Evolutionary conservation across 2,888 invertebrate genomes (phyloP).

Genomic region (Leistus spinibarbis): DNA sequence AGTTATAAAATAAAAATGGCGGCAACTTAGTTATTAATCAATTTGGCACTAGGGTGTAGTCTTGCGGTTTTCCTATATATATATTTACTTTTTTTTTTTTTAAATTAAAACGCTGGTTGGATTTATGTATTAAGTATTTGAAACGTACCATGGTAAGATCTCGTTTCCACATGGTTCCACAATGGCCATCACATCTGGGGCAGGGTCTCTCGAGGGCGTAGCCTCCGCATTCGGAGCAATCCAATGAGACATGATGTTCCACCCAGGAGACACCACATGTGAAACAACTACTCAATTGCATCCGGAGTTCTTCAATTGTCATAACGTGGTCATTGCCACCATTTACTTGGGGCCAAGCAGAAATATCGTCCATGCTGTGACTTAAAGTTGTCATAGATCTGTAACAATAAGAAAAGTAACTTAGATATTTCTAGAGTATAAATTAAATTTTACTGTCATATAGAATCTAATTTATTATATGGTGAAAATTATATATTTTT

Average conservation of each 20-base stretch:
- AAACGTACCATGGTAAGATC: slow-evolving; percentile 75
- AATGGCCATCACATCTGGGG: slow-evolving; percentile 75
- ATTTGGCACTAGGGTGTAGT: no score
- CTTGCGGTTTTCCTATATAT: no score
- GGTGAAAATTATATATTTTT: no score
- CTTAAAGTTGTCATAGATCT: slow-evolving; percentile 54
- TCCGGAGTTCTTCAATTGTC: slow-evolving; percentile 73
- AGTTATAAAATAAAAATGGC: no score
- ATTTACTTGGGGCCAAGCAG: slow-evolving; percentile 45
- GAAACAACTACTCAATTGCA: slow-evolving; percentile 75
- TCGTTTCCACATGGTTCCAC: slow-evolving; percentile 74
- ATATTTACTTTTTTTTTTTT: no score
- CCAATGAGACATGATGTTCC: slow-evolving; percentile 76
- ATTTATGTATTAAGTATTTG: background rate
- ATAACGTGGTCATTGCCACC: slow-evolving; percentile 59
- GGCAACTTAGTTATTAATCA: no score
- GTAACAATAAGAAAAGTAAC: slow-evolving; percentile 40
- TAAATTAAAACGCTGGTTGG: no score
- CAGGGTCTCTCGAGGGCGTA: slow-evolving; percentile 78
- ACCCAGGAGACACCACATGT: slow-evolving; percentile 83
- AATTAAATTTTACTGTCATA: background rate
- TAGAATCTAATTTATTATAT: no score
- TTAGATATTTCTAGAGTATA: background rate
- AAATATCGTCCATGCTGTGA: slow-evolving; percentile 55
- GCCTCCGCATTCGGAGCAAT: slow-evolving; percentile 81